phyloP scores from a whole-genome alignment of 1,140 invertebrate species.

The Pseudomyrmex dendroicus region DNA sequence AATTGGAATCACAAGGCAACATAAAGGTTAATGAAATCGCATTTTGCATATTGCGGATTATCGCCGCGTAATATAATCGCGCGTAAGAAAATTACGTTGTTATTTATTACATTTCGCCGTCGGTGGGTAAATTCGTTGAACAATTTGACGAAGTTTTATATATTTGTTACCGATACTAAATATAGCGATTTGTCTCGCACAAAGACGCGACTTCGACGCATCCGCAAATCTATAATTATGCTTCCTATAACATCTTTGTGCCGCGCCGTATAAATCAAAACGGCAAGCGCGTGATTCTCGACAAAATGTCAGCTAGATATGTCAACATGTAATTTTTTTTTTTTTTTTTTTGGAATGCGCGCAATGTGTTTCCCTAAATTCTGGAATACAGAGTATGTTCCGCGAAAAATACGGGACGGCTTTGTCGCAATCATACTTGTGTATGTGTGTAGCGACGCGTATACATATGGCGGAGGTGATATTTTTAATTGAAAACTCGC shows the following conservation, averaged over 20 bases:
- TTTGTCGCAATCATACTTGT: not conserved
- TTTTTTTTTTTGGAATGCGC: conserved; percentile 12
- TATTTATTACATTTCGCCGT: not conserved
- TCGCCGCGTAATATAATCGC: conserved; percentile 27
- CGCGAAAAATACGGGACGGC: not conserved
- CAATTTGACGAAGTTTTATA: conserved; percentile 36
- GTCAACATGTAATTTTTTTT: not conserved
- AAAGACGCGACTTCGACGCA: not conserved
- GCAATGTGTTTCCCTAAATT: conserved; percentile 1
- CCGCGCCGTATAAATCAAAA: not conserved
- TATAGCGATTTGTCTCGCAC: not conserved
- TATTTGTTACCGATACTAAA: conserved; percentile 41
- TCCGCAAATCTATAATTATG: not conserved
- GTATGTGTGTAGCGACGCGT: not conserved
- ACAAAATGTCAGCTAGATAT: conserved; percentile 23
- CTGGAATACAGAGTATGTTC: conserved; percentile 4
- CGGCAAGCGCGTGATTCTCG: not conserved
- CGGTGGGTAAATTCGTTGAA: conserved; percentile 7
- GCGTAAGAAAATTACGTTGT: conserved; percentile 40
- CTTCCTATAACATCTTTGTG: not conserved
- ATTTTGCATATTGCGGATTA: conserved; percentile 35
- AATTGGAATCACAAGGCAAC: conserved; percentile 3
- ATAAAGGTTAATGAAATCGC: conserved; percentile 13
- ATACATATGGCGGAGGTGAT: conserved; percentile 14
- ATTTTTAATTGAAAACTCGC: conserved; percentile 66